phyloP scores from a whole-genome alignment of 2,113 vertebrate genomes.

The Meleagris gallopavo region DNA sequence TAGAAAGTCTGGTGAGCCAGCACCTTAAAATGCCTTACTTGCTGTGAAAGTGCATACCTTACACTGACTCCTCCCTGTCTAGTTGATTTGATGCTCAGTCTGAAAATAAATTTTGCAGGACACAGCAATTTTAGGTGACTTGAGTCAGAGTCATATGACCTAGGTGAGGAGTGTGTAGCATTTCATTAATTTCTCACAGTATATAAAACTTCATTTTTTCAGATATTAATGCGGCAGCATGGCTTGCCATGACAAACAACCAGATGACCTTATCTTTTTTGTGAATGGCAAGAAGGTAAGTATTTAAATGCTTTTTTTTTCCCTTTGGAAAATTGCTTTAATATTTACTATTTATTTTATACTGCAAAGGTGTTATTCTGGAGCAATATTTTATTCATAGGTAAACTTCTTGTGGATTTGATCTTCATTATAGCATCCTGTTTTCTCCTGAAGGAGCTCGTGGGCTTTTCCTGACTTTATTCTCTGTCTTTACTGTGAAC shows the following conservation, averaged over 20 bases:
- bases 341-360: not conserved
- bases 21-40: not conserved
- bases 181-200: not conserved
- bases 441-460: not conserved
- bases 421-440: not conserved
- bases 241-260: not conserved
- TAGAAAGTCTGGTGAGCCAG: not conserved
- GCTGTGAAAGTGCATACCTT: not conserved
- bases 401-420: not conserved
- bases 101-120: not conserved
- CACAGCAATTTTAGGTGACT: not conserved
- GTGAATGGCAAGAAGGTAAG: slow-evolving; percentile 77
- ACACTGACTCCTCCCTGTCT: not conserved
- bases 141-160: not conserved
- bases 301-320: not conserved
- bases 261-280: slow-evolving; percentile 73
- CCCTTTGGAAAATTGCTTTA: not conserved
- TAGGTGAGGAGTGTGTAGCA: not conserved
- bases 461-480: not conserved
- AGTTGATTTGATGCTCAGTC: not conserved
- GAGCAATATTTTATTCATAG: not conserved
- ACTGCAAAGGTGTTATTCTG: not conserved
- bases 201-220: not conserved
- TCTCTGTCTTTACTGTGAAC: not conserved
- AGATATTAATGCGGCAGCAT: not conserved